Evolutionary conservation across 1,140 invertebrate genomes (phyloP), one percentile per base, ranked within the genome.

Genomic region (Trinorchestia longiramus): DNA sequence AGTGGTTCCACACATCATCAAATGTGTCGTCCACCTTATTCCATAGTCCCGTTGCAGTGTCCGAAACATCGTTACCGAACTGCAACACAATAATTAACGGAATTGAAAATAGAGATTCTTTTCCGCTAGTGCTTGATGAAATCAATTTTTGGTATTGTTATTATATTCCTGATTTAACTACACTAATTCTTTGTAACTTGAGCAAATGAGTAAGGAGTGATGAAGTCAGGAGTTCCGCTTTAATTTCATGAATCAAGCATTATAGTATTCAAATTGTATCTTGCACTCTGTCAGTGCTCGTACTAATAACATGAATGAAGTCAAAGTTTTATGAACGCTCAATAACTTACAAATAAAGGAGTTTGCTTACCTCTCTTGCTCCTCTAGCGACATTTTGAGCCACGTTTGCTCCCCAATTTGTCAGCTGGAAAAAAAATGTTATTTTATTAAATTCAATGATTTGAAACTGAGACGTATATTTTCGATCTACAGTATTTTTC

Each of bases 381-480:
- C 92, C 92, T 8, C 92, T 43, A 17, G 92, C 92, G 40, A 94
- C 43, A n/a, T 94, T 47, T 42, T 28, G 36, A 43, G 92, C 92
- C 92, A 47, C 43, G 44, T 94, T 94, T 15, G 92, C 92, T 6
- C 92, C 92, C 92, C 92, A 94, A 40, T 45, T 36, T 15, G 92
- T 94, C 41, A 94, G 43, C 92, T 94, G 92, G 4, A 43, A n/a
- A 94, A 40, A 94, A 94, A 94, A 94, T 43, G 28, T 77, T 15
- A 77, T 15, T 77, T 11, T 23, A 77, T 77, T 77, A 3, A 15
- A 3, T 28, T 77, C 36, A 15, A 77, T 77, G 62, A 77, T 36
- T 77, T 15, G 28, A 36, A 36, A 77, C 15, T 36, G 28, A 77
- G 62, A 15, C 3, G 15, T 36, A 23, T 23, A 77, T 77, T 77